Percentiles rank a stretch among this genome's conserved stretches.
Conservation (phyloP, 1,140 invertebrate genomes). For the Heterodera carotae region DNA sequence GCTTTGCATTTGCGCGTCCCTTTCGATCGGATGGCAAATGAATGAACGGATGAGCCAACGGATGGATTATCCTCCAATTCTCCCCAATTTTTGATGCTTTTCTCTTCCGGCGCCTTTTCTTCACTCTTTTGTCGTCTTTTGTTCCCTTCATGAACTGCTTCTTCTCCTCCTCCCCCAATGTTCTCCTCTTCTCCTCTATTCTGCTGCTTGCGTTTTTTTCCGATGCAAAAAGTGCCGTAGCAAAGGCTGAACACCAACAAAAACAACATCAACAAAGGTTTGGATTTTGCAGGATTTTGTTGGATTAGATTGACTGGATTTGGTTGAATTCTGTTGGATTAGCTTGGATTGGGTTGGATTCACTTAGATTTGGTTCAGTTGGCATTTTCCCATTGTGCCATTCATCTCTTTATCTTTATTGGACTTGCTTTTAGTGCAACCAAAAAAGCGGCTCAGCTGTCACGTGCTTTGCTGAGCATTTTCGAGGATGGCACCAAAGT, state of each 20-base stretch:
- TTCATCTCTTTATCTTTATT: too few relatives aligned
- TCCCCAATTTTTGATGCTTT: not conserved
- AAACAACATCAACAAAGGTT: not conserved
- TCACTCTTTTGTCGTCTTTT: not conserved
- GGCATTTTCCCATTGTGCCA: too few relatives aligned
- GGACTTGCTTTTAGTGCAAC: conserved; percentile 21
- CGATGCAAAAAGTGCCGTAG: not conserved
- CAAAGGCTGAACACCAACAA: not conserved
- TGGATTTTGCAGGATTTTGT: not conserved
- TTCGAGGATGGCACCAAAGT: conserved; percentile 36
- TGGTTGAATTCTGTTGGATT: too few relatives aligned
- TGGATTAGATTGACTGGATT: too few relatives aligned
- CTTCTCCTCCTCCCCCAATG: not conserved
- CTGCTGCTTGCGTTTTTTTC: not conserved
- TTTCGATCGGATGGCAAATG: too few relatives aligned
- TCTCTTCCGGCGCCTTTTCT: not conserved
- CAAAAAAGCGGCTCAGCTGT: conserved; percentile 29
- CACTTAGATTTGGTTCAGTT: too few relatives aligned
- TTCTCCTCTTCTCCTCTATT: not conserved
- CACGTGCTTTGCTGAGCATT: conserved; percentile 24
- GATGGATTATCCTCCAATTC: not conserved
- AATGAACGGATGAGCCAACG: too few relatives aligned
- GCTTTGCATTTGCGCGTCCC: too few relatives aligned
- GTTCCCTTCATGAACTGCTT: not conserved
- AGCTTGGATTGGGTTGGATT: too few relatives aligned